Percentiles rank a stretch among this genome's conserved stretches.
Evolutionary conservation across 2,113 vertebrate genomes (phyloP).

Genomic region (Emydocephalus ijimae): DNA sequence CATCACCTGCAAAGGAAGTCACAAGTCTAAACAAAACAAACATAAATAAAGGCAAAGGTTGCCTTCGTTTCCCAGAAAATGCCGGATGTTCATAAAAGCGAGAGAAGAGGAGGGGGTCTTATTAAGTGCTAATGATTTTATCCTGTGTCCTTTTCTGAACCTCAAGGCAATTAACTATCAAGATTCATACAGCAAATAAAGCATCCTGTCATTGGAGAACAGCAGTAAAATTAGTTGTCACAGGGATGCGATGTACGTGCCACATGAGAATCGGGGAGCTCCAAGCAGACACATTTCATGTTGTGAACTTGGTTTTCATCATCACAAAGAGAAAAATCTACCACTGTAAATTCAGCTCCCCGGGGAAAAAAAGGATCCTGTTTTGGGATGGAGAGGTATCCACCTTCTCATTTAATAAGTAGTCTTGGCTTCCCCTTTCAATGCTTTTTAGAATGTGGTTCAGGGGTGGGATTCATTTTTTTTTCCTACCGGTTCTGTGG

Average conservation of each 20-base stretch:
- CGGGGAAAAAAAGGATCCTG: conserved; percentile 57
- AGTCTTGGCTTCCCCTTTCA: conserved; percentile 49
- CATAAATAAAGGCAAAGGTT: not conserved
- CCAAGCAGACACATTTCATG: not conserved
- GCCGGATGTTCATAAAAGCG: not conserved
- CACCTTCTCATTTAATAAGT: conserved; percentile 56
- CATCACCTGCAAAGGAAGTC: not conserved
- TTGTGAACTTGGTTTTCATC: conserved; percentile 52
- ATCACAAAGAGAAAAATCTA: conserved; percentile 53
- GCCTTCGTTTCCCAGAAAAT: not conserved
- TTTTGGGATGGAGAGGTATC: conserved; percentile 35
- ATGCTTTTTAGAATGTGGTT: conserved; percentile 43
- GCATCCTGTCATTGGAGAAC: conserved; percentile 28
- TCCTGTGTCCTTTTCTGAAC: conserved; percentile 17
- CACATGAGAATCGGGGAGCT: not conserved
- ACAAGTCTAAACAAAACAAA: not conserved
- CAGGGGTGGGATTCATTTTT: no score
- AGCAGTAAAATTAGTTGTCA: conserved; percentile 39
- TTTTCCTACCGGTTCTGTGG: no score
- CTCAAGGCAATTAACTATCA: not conserved
- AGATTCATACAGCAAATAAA: conserved; percentile 20
- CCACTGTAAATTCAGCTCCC: conserved; percentile 60
- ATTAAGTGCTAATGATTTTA: conserved; percentile 1
- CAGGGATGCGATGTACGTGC: not conserved
- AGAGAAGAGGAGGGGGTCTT: not conserved